Percentiles rank a stretch among this genome's conserved stretches.
These are phyloP conservation scores for Acipenser oxyrinchus DNA, from an alignment of 2,797 vertebrate genomes.

Conservation along the genomic window DNA sequence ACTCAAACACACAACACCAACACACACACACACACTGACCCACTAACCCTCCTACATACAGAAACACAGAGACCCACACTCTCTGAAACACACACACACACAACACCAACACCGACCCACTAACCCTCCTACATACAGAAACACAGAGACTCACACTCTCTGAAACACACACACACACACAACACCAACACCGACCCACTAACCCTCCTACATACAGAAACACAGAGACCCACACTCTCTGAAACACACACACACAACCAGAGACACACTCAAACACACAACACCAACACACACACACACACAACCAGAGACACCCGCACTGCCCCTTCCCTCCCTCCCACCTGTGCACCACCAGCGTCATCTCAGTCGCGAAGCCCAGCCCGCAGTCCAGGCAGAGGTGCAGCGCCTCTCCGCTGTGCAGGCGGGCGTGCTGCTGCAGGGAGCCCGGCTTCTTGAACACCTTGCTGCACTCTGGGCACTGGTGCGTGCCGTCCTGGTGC, in stretches of 20 bases:
- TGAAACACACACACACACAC: neutral
- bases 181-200: no score
- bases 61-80: no score
- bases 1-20: no score
- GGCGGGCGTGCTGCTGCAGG: constrained; percentile 77
- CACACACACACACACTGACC: no score
- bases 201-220: no score
- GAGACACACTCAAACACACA: no score
- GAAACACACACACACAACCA: no score
- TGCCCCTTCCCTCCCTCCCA: constrained; percentile 19
- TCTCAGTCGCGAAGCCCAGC: constrained; percentile 77
- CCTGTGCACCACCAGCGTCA: constrained; percentile 82
- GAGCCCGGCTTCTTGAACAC: constrained; percentile 82
- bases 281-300: no score
- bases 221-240: neutral
- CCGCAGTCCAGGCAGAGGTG: constrained; percentile 87
- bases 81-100: neutral
- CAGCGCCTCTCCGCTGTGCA: constrained; percentile 77
- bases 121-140: no score
- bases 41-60: no score
- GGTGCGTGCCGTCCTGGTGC: constrained; percentile 75
- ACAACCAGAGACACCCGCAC: no score
- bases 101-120: no score
- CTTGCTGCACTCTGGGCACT: constrained; percentile 77
- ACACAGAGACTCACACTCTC: neutral